Conservation (phyloP, 2,888 invertebrate genomes). For the Branchinecta sandiegonensis region DNA sequence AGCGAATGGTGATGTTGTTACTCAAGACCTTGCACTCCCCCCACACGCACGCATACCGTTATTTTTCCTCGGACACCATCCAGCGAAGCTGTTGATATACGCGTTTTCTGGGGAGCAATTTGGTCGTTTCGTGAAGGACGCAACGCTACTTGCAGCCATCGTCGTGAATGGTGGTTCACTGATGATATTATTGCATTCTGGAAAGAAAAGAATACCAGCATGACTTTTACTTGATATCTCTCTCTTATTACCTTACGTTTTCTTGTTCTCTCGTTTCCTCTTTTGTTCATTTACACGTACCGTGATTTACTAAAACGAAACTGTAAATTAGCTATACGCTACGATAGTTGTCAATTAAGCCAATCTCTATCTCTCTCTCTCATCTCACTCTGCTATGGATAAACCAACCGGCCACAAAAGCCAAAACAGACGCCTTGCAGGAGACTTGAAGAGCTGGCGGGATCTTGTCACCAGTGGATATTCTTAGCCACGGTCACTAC, state of each 20-base stretch:
- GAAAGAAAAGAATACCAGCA: slow-evolving; percentile 12
- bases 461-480: too few species aligned
- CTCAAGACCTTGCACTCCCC: too few species aligned
- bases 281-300: neutral
- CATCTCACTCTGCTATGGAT: too few species aligned
- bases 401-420: too few species aligned
- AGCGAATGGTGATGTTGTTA: too few species aligned
- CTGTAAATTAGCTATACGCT: too few species aligned
- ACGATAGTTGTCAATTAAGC: too few species aligned
- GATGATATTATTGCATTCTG: slow-evolving; percentile 39
- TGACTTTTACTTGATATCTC: too few species aligned
- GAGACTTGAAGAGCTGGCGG: too few species aligned
- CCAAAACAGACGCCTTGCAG: too few species aligned
- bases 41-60: slow-evolving; percentile 32
- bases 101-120: slow-evolving; percentile 40
- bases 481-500: neutral
- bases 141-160: slow-evolving; percentile 36
- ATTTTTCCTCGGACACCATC: slow-evolving; percentile 39
- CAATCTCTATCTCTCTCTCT: too few species aligned
- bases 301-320: neutral
- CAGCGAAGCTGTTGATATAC: slow-evolving; percentile 38
- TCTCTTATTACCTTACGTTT: neutral
- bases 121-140: slow-evolving; percentile 34
- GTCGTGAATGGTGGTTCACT: slow-evolving; percentile 38
- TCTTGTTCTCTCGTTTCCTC: neutral